These are phyloP conservation scores for Sebastes steindachneri DNA, from an alignment of 2,797 vertebrate genomes.

Conservation along the genomic window DNA sequence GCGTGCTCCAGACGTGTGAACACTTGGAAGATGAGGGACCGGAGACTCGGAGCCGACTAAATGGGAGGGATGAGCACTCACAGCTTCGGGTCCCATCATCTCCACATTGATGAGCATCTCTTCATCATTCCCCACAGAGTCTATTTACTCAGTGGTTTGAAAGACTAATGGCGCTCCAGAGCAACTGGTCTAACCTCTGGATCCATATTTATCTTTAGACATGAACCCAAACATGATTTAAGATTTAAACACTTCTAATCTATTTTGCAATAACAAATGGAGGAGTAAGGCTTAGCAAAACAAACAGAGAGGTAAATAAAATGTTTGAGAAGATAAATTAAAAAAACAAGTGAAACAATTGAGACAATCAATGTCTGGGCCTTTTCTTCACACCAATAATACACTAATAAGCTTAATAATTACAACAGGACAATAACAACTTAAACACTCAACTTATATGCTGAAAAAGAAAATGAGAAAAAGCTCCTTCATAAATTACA, in stretches of 20 bases:
- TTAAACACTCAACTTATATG: conserved; percentile 19
- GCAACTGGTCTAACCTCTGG: conserved; percentile 16
- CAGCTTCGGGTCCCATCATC: conserved; percentile 64
- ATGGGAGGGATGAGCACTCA: conserved; percentile 62
- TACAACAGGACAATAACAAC: conserved; percentile 14
- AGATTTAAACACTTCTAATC: conserved; percentile 21
- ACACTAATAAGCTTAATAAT: conserved; percentile 16
- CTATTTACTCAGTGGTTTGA: conserved; percentile 57
- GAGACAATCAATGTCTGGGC: neutral
- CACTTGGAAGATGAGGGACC: conserved; percentile 56
- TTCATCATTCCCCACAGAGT: conserved; percentile 65
- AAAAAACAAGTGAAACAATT: conserved; percentile 8
- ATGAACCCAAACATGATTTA: conserved; percentile 17
- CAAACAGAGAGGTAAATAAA: conserved; percentile 7
- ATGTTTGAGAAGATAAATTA: conserved; percentile 5
- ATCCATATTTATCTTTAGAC: conserved; percentile 42
- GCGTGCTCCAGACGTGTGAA: conserved; percentile 72
- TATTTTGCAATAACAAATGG: conserved; percentile 10
- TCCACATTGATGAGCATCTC: conserved; percentile 74
- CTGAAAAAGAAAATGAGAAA: conserved; percentile 14
- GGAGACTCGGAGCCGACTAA: conserved; percentile 35
- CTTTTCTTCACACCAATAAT: conserved; percentile 1
- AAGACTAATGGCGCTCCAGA: conserved; percentile 47
- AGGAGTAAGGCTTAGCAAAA: neutral
- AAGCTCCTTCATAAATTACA: conserved; percentile 2